These are phyloP conservation scores for Pandemis heparana DNA, from an alignment of 2,888 invertebrate species.

Conservation along the genomic window DNA sequence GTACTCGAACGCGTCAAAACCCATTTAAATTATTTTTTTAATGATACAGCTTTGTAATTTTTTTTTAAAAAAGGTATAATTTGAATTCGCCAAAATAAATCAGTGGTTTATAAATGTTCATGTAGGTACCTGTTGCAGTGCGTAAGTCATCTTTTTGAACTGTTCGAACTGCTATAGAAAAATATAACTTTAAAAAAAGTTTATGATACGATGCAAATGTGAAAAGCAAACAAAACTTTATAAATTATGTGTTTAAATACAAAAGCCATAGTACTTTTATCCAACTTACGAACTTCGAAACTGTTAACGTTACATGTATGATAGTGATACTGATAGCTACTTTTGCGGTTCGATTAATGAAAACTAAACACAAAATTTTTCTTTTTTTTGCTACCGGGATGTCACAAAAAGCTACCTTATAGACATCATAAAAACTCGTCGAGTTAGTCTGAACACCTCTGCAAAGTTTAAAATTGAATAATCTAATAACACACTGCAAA, in stretches of 20 bases:
- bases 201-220: neutral
- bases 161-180: constrained; percentile 40
- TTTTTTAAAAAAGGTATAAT: neutral
- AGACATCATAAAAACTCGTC: no score
- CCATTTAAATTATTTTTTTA: neutral
- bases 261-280: neutral
- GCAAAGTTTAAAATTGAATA: no score
- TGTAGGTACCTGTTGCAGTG: constrained; percentile 35
- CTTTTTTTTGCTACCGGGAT: no score
- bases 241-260: neutral
- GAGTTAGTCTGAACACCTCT: no score
- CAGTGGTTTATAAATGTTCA: constrained; percentile 24
- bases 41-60: neutral
- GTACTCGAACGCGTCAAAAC: neutral
- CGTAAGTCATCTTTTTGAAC: constrained; percentile 38
- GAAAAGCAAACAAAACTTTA: neutral
- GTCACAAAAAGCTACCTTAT: no score
- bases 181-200: constrained; percentile 34
- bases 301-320: no score
- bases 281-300: no score
- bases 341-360: no score
- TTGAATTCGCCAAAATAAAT: constrained; percentile 30
- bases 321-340: no score
- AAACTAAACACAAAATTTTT: no score
- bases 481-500: no score